Evolutionary conservation across 1,140 invertebrate genomes (phyloP).

Genomic region (Drosophila setifemur): DNA sequence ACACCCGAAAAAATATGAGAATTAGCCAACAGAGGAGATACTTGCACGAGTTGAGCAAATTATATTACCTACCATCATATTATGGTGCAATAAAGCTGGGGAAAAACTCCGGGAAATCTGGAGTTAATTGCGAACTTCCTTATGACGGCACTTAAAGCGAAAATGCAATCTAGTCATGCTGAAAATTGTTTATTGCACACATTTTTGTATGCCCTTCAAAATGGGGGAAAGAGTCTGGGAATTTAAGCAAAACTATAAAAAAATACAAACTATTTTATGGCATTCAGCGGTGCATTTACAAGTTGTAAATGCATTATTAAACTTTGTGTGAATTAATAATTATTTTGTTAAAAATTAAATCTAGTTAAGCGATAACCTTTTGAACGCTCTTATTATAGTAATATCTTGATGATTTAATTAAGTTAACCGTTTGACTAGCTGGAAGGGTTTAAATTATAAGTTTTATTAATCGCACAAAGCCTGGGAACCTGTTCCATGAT

Average conservation of each 20-base stretch:
- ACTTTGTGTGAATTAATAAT: too few relatives aligned
- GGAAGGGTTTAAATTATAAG: too few relatives aligned
- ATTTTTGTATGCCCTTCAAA: constrained; percentile 8
- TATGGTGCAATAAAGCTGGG: constrained; percentile 10
- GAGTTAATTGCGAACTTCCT: constrained; percentile 17
- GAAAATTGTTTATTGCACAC: constrained; percentile 20
- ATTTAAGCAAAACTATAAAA: too few relatives aligned
- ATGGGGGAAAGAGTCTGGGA: background rate
- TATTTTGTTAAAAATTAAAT: too few relatives aligned
- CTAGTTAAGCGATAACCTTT: background rate
- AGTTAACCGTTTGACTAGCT: background rate
- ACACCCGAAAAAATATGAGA: constrained; percentile 22
- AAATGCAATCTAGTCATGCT: constrained; percentile 11
- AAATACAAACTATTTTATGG: too few relatives aligned
- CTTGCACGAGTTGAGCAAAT: constrained; percentile 9
- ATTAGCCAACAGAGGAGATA: constrained; percentile 9
- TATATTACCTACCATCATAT: constrained; percentile 1
- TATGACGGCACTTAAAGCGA: constrained; percentile 5
- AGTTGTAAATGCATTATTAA: too few relatives aligned
- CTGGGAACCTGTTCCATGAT: too few relatives aligned
- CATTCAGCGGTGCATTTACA: too few relatives aligned
- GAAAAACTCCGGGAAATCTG: constrained; percentile 23
- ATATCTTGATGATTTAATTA: too few relatives aligned
- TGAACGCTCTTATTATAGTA: background rate
- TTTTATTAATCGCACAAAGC: background rate